phyloP scores from a whole-genome alignment of 2,888 invertebrate species.

The Cynaeus angustus region DNA sequence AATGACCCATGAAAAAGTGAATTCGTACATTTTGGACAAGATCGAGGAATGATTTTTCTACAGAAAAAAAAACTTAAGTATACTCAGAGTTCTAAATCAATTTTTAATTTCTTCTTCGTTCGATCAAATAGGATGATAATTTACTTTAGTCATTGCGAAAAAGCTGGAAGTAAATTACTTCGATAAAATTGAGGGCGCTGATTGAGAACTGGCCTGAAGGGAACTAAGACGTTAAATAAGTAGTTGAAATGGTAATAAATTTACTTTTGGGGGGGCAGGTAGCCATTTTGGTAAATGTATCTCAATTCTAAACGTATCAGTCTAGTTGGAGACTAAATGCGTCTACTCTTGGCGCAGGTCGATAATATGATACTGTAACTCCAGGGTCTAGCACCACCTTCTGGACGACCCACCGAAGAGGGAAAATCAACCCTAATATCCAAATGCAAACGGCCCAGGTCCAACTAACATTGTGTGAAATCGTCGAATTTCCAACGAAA shows the following conservation, averaged over 20 bases:
- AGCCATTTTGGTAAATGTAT: slow-evolving; percentile 52
- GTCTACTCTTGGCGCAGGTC: slow-evolving; percentile 65
- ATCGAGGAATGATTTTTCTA: not conserved
- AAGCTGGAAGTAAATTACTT: slow-evolving; percentile 34
- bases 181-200: slow-evolving; percentile 38
- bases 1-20: no score
- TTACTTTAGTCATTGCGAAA: slow-evolving; percentile 26
- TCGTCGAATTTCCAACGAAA: slow-evolving; percentile 30
- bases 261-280: slow-evolving; percentile 39
- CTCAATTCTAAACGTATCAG: slow-evolving; percentile 49
- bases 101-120: slow-evolving; percentile 25
- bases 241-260: slow-evolving; percentile 44
- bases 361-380: slow-evolving; percentile 67
- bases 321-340: slow-evolving; percentile 52
- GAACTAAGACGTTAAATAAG: slow-evolving; percentile 47
- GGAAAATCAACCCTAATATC: slow-evolving; percentile 48
- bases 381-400: slow-evolving; percentile 64
- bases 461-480: slow-evolving; percentile 25
- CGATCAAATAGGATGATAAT: slow-evolving; percentile 28
- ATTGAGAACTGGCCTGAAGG: slow-evolving; percentile 45
- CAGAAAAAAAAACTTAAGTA: not conserved
- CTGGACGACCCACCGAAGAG: slow-evolving; percentile 52
- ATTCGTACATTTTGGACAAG: no score
- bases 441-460: slow-evolving; percentile 42
- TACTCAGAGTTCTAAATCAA: slow-evolving; percentile 33